phyloP scores from a whole-genome alignment of 92 coral and sea anemone species.

The Galaxea fascicularis region DNA sequence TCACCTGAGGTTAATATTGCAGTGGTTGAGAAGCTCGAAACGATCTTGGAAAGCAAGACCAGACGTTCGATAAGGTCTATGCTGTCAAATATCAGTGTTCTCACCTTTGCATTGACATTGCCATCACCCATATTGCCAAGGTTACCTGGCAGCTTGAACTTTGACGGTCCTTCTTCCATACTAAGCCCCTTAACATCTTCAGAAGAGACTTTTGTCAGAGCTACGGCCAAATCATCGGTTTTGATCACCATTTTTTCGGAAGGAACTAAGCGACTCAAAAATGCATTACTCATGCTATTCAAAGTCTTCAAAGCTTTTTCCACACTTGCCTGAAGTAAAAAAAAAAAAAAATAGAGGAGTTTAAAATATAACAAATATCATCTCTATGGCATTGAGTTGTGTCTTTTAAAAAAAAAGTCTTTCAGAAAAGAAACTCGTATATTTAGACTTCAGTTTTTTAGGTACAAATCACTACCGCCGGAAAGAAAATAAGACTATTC shows the following conservation, averaged over 20 bases:
- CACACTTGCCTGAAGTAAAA: not conserved
- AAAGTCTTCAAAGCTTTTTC: conserved; percentile 12
- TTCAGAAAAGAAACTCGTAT: no score
- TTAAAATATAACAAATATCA: not conserved
- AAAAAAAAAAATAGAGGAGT: not conserved
- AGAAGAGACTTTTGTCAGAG: conserved; percentile 30
- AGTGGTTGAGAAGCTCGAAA: no score
- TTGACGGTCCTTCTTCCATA: conserved; percentile 27
- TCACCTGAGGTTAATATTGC: no score
- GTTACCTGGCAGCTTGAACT: conserved; percentile 15
- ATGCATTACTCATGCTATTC: conserved; percentile 19
- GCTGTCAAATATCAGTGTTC: no score
- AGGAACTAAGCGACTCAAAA: conserved; percentile 30
- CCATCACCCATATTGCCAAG: conserved; percentile 22
- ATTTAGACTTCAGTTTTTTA: no score
- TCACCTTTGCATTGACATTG: conserved; percentile 28
- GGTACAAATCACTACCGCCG: no score
- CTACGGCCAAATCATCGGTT: conserved; percentile 9
- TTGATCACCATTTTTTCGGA: conserved; percentile 8
- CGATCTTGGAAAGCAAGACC: no score
- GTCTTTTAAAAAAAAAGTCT: no score
- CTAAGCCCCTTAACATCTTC: conserved; percentile 30
- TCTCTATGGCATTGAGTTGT: no score
- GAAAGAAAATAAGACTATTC: no score
- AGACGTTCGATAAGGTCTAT: no score